Conservation (phyloP, 2,888 invertebrate species). For the Hypercompe scribonia region DNA sequence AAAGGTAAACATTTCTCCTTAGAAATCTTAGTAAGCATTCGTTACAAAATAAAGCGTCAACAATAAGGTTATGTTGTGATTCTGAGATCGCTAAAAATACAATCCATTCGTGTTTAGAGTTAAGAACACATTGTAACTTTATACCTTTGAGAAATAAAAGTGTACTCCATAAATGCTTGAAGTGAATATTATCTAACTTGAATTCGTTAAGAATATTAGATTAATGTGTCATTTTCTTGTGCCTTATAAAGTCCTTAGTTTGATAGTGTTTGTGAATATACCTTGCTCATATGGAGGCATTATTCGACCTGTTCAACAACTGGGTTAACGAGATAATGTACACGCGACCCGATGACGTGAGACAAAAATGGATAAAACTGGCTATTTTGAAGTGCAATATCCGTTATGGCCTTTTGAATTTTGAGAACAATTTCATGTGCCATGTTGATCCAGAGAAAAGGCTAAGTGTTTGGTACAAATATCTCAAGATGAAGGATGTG, state of each 20-base stretch:
- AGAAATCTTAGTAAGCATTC: conserved; percentile 65
- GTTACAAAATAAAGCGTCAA: conserved; percentile 38
- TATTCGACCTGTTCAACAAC: conserved; percentile 51
- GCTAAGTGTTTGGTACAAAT: conserved; percentile 59
- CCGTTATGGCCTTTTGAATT: conserved; percentile 60
- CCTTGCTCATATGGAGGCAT: conserved; percentile 46
- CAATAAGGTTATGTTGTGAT: conserved; percentile 34
- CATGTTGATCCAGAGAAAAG: conserved; percentile 55
- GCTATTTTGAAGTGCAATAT: conserved; percentile 67
- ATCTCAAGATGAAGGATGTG: conserved; percentile 65
- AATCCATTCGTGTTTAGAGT: conserved; percentile 40
- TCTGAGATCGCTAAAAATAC: conserved; percentile 30
- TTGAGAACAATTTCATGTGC: conserved; percentile 61
- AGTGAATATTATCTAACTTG: conserved; percentile 6
- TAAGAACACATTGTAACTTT: conserved; percentile 26
- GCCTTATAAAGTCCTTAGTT: not conserved
- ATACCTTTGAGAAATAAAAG: conserved; percentile 22
- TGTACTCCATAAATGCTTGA: conserved; percentile 8
- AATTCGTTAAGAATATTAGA: not conserved
- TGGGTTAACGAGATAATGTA: conserved; percentile 58
- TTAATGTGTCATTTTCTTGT: not conserved
- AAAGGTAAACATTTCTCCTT: conserved; percentile 73
- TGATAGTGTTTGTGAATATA: not conserved
- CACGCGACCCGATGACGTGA: conserved; percentile 51
- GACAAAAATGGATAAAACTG: conserved; percentile 73